phyloP scores from a whole-genome alignment of 2,797 vertebrate genomes.

The Emys orbicularis region DNA sequence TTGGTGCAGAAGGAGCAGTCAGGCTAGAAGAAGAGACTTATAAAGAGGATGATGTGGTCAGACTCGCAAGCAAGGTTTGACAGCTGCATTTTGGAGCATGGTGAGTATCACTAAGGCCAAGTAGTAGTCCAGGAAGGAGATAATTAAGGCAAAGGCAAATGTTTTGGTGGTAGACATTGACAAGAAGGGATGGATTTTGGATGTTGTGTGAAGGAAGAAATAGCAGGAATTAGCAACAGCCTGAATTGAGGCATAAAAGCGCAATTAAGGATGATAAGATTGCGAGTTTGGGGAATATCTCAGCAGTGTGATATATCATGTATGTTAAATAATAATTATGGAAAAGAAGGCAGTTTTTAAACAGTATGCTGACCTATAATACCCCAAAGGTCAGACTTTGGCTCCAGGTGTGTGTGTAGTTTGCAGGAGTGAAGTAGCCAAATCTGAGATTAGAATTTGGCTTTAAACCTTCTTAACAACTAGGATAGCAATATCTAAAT shows the following conservation, averaged over 20 bases:
- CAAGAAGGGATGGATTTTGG: neutral
- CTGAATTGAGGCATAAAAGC: neutral
- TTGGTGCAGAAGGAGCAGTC: neutral
- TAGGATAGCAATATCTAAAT: neutral
- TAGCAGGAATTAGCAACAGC: neutral
- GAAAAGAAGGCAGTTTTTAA: neutral
- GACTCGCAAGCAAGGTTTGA: neutral
- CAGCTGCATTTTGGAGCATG: fast-evolving
- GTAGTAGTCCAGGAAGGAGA: neutral
- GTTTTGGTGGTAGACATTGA: neutral
- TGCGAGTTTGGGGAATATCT: fast-evolving
- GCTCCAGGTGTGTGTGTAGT: neutral
- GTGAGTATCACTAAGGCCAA: neutral
- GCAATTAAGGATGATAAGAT: neutral
- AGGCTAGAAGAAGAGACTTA: neutral
- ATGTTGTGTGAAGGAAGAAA: fast-evolving
- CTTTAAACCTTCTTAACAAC: neutral
- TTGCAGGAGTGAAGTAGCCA: neutral
- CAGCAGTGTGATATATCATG: fast-evolving
- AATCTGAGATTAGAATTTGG: neutral
- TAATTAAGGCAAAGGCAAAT: no score
- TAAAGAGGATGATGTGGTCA: fast-evolving
- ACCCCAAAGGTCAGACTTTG: neutral
- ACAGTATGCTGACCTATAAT: neutral
- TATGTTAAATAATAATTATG: neutral